Conservation (phyloP, 2,797 vertebrate species). For the Falco cherrug region DNA sequence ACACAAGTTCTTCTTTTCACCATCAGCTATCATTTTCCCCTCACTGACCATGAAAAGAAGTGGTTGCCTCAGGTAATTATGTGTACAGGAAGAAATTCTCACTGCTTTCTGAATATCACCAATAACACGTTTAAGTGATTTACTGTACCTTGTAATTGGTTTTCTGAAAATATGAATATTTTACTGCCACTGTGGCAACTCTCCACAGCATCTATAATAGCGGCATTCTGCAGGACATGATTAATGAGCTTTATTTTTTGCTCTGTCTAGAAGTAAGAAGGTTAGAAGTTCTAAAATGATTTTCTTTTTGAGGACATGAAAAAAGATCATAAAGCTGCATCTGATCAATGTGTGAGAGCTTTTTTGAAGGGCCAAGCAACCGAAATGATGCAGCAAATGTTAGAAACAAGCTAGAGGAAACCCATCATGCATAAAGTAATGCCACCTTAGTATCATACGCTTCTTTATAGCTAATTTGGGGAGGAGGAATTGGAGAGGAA, state of each 20-base stretch:
- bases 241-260: constrained; percentile 74
- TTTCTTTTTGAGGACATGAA: constrained; percentile 27
- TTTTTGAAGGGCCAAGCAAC: neutral
- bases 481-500: neutral
- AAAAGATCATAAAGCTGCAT: neutral
- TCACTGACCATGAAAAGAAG: constrained; percentile 63
- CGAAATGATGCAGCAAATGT: neutral
- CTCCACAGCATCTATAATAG: constrained; percentile 79
- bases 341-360: constrained; percentile 8
- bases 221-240: constrained; percentile 74
- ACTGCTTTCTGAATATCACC: constrained; percentile 75
- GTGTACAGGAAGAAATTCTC: constrained; percentile 66
- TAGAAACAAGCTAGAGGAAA: neutral
- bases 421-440: neutral
- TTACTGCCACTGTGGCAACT: constrained; percentile 76
- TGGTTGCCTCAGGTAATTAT: constrained; percentile 71
- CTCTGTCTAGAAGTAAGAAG: constrained; percentile 75
- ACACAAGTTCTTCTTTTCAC: neutral
- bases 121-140: constrained; percentile 79
- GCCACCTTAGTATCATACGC: neutral
- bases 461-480: neutral
- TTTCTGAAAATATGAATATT: constrained; percentile 80
- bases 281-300: constrained; percentile 74
- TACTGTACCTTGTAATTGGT: constrained; percentile 83
- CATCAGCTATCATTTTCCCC: constrained; percentile 25